Conservation (phyloP, 2,888 invertebrate genomes). For the Polydrusus cervinus region DNA sequence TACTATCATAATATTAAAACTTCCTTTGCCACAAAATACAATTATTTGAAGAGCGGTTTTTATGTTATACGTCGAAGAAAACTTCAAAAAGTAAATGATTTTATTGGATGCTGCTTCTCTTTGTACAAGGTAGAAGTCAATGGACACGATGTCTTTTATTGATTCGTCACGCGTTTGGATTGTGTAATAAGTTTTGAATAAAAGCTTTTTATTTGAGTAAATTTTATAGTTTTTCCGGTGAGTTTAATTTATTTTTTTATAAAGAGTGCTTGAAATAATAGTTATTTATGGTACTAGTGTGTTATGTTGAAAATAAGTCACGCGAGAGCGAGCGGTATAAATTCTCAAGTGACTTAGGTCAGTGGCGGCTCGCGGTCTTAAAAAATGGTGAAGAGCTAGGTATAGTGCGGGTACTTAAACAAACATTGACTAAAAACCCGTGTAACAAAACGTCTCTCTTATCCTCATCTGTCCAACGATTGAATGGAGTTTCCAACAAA, state of each 20-base stretch:
- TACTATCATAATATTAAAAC: slow-evolving; percentile 27
- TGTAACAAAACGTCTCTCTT: too few relatives aligned
- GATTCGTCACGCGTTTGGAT: slow-evolving; percentile 48
- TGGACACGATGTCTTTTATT: slow-evolving; percentile 48
- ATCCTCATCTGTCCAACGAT: too few relatives aligned
- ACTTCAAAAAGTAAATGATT: slow-evolving; percentile 47
- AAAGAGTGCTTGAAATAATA: too few relatives aligned
- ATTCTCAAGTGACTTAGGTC: too few relatives aligned
- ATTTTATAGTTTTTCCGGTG: slow-evolving; percentile 48
- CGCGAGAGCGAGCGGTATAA: too few relatives aligned
- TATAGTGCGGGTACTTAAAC: too few relatives aligned
- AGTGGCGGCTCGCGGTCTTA: too few relatives aligned
- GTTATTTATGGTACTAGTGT: too few relatives aligned
- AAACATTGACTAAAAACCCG: too few relatives aligned
- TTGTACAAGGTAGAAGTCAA: slow-evolving; percentile 39
- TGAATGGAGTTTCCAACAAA: too few relatives aligned
- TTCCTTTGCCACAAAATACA: slow-evolving; percentile 49
- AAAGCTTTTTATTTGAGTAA: slow-evolving; percentile 35
- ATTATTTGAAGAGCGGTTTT: slow-evolving; percentile 56
- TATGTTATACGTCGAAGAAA: slow-evolving; percentile 32
- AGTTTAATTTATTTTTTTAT: slow-evolving; percentile 1
- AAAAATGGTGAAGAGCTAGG: too few relatives aligned
- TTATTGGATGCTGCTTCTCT: slow-evolving; percentile 31
- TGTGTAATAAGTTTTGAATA: slow-evolving; percentile 52
- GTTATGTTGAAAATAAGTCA: too few relatives aligned